Evolutionary conservation across 1,140 invertebrate genomes (phyloP), one percentile per base, ranked within the genome.

Genomic region (Belonocnema kinseyi): DNA sequence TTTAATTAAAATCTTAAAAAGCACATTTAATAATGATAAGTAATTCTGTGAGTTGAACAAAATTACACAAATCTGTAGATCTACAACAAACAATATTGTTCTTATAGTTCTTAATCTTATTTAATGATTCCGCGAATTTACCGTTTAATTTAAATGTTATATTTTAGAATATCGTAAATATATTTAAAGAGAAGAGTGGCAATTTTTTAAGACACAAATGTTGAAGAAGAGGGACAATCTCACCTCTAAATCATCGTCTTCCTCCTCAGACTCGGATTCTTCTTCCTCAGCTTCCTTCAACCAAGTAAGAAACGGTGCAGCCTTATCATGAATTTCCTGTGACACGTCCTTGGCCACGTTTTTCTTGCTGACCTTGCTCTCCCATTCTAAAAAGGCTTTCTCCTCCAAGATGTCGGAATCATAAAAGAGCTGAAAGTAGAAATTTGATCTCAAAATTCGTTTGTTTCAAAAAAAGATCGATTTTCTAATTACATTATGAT

Each of bases 281-380:
- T 99, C 97, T 89, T 98, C 98, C 85, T 99, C 98, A 75, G 99
- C 98, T 92, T 99, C 97, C 89, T 97, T 95, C 58, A 99, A 93
- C 99, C 99, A 99, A 83, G 96, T 97, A 12, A 99, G 94, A 90
- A 99, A 99, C 53, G 97, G 97, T 85, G 96, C 94, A 66, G 97
- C 98, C 86, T 97, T 96, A 54, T 95, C 94, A 82, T 98, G 97
- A 89, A 99, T 98, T 86, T 99, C 97, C 77, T 96, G 94, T 73
- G 96, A 95, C 74, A 99, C 90, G 86, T 99, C 97, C 87, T 97
- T 98, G 8, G 94, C 93, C 8, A 99, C 97, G 90, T 98, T 98
- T 90, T 99, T 99, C 91, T 97, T 98, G 76, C 96, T 96, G 12
- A 95, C 96, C 93, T 99, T 99, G 78, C 95, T 95, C 3, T 95